phyloP scores from a whole-genome alignment of 2,888 invertebrate genomes.

The Drosophila borealis region DNA sequence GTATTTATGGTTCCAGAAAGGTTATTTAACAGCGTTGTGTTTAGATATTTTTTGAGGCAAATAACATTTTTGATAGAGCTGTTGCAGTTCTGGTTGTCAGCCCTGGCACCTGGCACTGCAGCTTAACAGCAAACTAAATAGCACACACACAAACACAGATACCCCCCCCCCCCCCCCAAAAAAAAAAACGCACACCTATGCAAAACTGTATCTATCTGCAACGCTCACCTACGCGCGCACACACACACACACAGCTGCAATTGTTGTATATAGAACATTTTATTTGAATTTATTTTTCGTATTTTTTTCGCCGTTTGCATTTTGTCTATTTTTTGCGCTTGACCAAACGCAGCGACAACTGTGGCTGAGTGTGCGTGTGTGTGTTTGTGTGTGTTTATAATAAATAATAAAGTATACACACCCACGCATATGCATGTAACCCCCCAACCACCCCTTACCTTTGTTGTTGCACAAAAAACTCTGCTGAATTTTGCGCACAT shows the following conservation, averaged over 20 bases:
- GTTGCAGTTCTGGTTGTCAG: constrained; percentile 21
- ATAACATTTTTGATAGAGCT: neutral
- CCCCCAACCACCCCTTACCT: neutral
- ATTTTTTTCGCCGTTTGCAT: constrained; percentile 53
- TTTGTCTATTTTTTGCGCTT: constrained; percentile 74
- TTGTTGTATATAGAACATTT: constrained; percentile 73
- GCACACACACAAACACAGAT: constrained; percentile 31
- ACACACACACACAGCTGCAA: constrained; percentile 37
- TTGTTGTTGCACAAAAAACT: constrained; percentile 55
- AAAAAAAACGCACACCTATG: constrained; percentile 25
- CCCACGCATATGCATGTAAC: constrained; percentile 37
- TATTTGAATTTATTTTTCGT: constrained; percentile 77
- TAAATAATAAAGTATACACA: constrained; percentile 76
- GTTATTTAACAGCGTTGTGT: too few relatives aligned
- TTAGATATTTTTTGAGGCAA: too few relatives aligned
- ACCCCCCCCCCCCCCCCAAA: constrained; percentile 23
- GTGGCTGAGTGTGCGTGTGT: constrained; percentile 15
- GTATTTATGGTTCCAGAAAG: too few relatives aligned
- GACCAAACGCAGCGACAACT: constrained; percentile 68
- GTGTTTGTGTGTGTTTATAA: constrained; percentile 64
- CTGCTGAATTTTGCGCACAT: constrained; percentile 83
- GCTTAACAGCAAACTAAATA: constrained; percentile 67
- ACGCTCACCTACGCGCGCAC: constrained; percentile 1
- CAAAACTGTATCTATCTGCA: constrained; percentile 34
- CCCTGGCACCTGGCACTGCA: constrained; percentile 44